Evolutionary conservation across 2,113 vertebrate species (phyloP).

Genomic region (Strix aluco): DNA sequence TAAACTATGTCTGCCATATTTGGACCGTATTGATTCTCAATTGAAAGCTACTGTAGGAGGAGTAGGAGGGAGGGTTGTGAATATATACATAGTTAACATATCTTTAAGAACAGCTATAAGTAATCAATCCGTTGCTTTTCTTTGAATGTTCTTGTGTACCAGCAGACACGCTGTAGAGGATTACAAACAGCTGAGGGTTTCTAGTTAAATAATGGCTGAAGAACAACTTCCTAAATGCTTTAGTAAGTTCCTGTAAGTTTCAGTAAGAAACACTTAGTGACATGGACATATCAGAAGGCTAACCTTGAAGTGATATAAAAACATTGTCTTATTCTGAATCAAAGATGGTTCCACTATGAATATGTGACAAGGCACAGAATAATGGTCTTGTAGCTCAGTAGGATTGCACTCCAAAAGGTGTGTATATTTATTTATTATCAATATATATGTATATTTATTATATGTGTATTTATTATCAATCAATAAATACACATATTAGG

Average conservation of each 20-base stretch:
- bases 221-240: neutral
- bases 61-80: neutral
- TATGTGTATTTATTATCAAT: neutral
- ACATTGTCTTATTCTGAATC: fast-evolving
- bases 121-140: neutral
- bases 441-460: neutral
- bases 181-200: neutral
- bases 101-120: neutral
- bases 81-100: neutral
- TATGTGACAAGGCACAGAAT: neutral
- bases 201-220: neutral
- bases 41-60: neutral
- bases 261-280: neutral
- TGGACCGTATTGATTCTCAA: neutral
- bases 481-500: neutral
- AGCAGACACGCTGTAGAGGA: neutral
- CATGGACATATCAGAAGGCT: neutral
- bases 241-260: neutral
- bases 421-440: neutral
- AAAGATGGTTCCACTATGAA: neutral
- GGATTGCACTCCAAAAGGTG: neutral
- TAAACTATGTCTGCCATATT: neutral
- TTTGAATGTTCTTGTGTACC: neutral
- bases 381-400: neutral
- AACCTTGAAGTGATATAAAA: neutral